Percentiles rank a stretch among this genome's conserved stretches.
Conservation (phyloP, 1,140 invertebrate genomes). For the Philotrypesis tridentata region DNA sequence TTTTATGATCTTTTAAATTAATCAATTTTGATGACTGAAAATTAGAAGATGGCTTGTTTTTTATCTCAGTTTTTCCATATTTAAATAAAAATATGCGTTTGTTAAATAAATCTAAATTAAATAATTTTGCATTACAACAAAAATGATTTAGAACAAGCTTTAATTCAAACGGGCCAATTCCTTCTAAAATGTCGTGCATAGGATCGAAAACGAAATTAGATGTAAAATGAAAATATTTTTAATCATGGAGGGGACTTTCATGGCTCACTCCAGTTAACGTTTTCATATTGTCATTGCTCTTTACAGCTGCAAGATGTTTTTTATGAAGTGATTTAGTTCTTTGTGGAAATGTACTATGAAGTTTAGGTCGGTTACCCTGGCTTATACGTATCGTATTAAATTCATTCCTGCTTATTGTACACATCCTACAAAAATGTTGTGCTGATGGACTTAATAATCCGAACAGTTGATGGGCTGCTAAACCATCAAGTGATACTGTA, state of each 20-base stretch:
- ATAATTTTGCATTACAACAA: not conserved
- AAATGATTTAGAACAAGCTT: not conserved
- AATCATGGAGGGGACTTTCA: conserved; percentile 5
- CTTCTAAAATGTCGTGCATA: conserved; percentile 36
- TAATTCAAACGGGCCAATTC: not conserved
- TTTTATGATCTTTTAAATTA: not conserved
- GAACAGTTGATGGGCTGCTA: not conserved
- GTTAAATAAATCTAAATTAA: not conserved
- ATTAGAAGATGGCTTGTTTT: conserved; percentile 19
- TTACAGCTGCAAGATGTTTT: too few species aligned
- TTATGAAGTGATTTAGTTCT: too few species aligned
- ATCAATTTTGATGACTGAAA: not conserved
- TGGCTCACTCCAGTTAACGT: too few species aligned
- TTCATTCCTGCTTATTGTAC: conserved; percentile 4
- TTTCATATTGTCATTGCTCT: too few species aligned
- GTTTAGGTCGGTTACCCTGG: too few species aligned
- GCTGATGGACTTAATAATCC: conserved; percentile 36
- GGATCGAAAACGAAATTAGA: conserved; percentile 31
- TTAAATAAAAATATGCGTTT: not conserved
- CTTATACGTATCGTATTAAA: too few species aligned
- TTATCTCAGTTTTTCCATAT: not conserved
- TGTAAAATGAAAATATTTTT: conserved; percentile 33
- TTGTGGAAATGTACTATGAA: too few species aligned
- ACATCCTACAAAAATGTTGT: conserved; percentile 36
- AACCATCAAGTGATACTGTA: not conserved